Evolutionary conservation across 2,888 invertebrate species (phyloP).

Genomic region (Hyposoter didymator): DNA sequence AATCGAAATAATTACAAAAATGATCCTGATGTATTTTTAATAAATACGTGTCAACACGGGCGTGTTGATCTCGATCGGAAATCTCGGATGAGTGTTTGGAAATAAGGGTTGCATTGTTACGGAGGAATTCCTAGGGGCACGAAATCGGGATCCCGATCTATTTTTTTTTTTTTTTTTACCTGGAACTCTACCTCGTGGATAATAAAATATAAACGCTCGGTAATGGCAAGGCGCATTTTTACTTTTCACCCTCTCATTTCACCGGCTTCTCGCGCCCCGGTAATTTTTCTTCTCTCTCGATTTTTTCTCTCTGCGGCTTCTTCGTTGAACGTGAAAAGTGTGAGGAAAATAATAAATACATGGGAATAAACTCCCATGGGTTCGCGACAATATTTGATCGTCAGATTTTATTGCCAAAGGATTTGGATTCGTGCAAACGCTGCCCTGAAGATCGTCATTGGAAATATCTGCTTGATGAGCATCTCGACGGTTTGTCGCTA

Average conservation of each 20-base stretch:
- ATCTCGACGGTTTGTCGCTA: not conserved
- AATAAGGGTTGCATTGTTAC: slow-evolving; percentile 12
- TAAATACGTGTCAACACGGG: not conserved
- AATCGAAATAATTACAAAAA: not conserved
- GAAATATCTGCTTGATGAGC: not conserved
- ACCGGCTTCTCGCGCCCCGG: slow-evolving; percentile 20
- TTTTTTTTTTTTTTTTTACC: slow-evolving; percentile 51
- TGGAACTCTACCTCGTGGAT: slow-evolving; percentile 11
- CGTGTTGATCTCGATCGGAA: not conserved
- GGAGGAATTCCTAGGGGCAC: slow-evolving; percentile 35
- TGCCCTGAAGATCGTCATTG: too few species aligned
- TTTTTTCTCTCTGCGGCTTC: not conserved
- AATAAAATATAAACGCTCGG: slow-evolving; percentile 35
- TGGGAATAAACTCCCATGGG: not conserved
- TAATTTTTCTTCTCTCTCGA: slow-evolving; percentile 15
- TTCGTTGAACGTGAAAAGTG: slow-evolving; percentile 18
- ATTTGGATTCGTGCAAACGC: too few species aligned
- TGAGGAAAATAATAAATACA: not conserved
- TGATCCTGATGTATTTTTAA: not conserved
- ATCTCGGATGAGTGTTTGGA: not conserved
- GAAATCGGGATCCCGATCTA: slow-evolving; percentile 26
- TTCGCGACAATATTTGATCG: not conserved
- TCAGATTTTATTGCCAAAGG: not conserved
- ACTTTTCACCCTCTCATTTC: slow-evolving; percentile 52
- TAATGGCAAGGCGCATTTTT: slow-evolving; percentile 48